These are phyloP conservation scores for Hermaeophaga mercurialis DNA, from an alignment of 2,888 invertebrate genomes.

Conservation along the genomic window DNA sequence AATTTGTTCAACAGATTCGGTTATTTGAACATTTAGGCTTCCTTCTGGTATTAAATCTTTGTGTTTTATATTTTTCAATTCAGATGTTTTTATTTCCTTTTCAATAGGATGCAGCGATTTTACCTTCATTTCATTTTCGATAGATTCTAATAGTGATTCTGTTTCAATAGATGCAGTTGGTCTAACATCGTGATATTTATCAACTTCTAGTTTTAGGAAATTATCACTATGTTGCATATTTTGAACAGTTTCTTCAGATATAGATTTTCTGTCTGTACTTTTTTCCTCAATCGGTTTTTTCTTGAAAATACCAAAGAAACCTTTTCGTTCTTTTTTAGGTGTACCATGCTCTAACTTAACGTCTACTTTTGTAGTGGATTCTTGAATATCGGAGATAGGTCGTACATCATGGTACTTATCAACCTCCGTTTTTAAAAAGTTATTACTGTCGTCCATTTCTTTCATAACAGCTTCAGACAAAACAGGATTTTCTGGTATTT, in stretches of 20 bases:
- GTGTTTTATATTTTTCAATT: constrained; percentile 9
- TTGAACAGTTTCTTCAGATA: constrained; percentile 11
- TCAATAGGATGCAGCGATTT: background rate
- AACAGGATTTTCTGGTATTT: background rate
- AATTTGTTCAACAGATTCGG: constrained; percentile 4
- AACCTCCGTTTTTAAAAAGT: constrained; percentile 39
- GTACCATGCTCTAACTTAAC: constrained; percentile 11
- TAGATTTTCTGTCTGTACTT: background rate
- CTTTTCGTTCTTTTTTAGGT: constrained; percentile 26
- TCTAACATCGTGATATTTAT: constrained; percentile 32
- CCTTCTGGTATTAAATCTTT: constrained; percentile 6
- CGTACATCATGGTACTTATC: constrained; percentile 36
- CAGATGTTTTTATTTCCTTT: background rate
- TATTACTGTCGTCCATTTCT: constrained; percentile 32
- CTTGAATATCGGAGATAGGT: background rate
- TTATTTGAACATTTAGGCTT: background rate
- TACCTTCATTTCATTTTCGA: background rate
- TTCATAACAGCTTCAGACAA: constrained; percentile 31
- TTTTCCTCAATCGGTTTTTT: constrained; percentile 15
- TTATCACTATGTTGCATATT: constrained; percentile 24
- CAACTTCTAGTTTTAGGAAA: constrained; percentile 33
- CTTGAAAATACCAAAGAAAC: constrained; percentile 35
- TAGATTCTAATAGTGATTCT: background rate
- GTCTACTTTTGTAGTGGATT: background rate
- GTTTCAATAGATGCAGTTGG: background rate